Percentiles rank a stretch among this genome's conserved stretches.
These are phyloP conservation scores for Pogona vitticeps DNA, from an alignment of 2,113 vertebrate genomes.

Conservation along the genomic window DNA sequence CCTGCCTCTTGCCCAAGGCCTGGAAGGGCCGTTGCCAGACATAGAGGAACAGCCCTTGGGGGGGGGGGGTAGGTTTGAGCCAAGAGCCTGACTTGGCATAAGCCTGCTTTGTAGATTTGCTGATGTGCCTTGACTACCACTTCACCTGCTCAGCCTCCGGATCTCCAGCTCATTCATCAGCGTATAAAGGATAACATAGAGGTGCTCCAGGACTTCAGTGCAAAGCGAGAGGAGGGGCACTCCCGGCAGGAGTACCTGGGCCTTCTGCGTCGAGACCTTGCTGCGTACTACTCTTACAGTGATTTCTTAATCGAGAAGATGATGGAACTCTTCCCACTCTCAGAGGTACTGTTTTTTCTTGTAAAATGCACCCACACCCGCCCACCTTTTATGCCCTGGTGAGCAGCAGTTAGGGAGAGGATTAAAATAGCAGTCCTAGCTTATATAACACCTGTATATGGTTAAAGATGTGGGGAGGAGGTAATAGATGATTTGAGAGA, in stretches of 20 bases:
- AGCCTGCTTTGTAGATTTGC: neutral
- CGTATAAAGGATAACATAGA: constrained; percentile 94
- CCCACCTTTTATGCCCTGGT: neutral
- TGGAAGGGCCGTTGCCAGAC: neutral
- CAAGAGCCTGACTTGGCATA: neutral
- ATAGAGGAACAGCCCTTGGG: neutral
- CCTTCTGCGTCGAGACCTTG: constrained; percentile 86
- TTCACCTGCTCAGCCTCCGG: constrained; percentile 78
- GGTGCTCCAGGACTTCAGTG: constrained; percentile 86
- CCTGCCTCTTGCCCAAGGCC: neutral
- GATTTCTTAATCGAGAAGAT: constrained; percentile 87
- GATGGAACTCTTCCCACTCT: constrained; percentile 90
- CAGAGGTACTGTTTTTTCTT: constrained; percentile 80
- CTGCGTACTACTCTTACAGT: constrained; percentile 94
- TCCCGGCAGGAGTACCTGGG: constrained; percentile 86
- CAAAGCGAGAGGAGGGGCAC: constrained; percentile 85
- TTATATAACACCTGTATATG: neutral
- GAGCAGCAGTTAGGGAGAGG: neutral
- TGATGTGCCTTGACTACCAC: constrained; percentile 55
- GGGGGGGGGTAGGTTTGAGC: neutral
- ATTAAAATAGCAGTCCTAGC: neutral
- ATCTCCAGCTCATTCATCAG: constrained; percentile 88
- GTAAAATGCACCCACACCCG: neutral
- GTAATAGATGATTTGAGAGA: too few species aligned
- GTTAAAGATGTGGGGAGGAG: neutral